These are phyloP conservation scores for Brachylomia viminalis DNA, from an alignment of 2,888 invertebrate genomes.

Conservation along the genomic window DNA sequence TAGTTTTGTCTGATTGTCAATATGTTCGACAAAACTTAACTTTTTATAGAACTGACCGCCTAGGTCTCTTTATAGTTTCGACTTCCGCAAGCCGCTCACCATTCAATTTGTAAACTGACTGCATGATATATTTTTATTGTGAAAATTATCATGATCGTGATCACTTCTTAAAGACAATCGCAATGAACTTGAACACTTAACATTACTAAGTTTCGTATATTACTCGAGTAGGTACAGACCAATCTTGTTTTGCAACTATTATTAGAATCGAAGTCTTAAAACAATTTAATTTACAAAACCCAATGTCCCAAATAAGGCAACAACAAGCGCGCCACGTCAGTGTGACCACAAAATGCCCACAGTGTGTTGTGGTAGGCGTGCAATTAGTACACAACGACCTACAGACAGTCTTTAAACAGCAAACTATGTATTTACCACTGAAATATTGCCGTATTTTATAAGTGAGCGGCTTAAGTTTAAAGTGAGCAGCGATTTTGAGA, in stretches of 20 bases:
- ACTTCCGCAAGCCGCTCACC: too few species aligned
- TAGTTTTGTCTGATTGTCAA: too few species aligned
- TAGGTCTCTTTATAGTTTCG: too few species aligned
- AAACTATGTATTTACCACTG: slow-evolving; percentile 63
- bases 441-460: slow-evolving; percentile 60
- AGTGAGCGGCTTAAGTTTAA: slow-evolving; percentile 16
- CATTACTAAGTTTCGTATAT: background rate
- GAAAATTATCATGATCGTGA: too few species aligned
- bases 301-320: slow-evolving; percentile 44
- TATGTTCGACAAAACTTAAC: too few species aligned
- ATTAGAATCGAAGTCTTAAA: slow-evolving; percentile 31
- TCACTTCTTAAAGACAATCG: background rate
- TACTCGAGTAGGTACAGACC: background rate
- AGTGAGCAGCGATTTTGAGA: slow-evolving; percentile 35
- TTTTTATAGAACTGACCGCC: too few species aligned
- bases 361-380: slow-evolving; percentile 59
- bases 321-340: slow-evolving; percentile 11
- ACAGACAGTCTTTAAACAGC: slow-evolving; percentile 58
- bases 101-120: too few species aligned
- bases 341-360: slow-evolving; percentile 27
- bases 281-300: slow-evolving; percentile 29
- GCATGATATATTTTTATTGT: too few species aligned
- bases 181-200: background rate
- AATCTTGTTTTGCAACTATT: slow-evolving; percentile 30
- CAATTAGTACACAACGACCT: slow-evolving; percentile 61